phyloP scores from a whole-genome alignment of 2,888 invertebrate genomes.

The Argyresthia albistria region DNA sequence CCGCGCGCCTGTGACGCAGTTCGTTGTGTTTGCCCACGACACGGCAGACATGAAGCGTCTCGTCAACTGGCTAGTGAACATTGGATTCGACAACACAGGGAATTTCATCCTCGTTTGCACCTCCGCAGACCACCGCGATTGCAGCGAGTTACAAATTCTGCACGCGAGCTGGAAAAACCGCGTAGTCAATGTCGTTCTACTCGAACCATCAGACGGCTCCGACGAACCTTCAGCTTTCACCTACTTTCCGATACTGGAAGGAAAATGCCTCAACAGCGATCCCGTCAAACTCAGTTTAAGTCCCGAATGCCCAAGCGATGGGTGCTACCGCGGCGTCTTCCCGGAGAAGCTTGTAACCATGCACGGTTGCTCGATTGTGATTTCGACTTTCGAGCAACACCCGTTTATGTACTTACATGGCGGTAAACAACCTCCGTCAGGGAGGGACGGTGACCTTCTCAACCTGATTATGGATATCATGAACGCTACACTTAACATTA shows the following conservation, averaged over 20 bases:
- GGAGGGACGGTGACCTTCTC: constrained; percentile 38
- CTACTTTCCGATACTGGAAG: constrained; percentile 22
- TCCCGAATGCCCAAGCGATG: constrained; percentile 18
- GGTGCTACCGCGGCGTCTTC: constrained; percentile 25
- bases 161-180: constrained; percentile 18
- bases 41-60: constrained; percentile 22
- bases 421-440: constrained; percentile 21
- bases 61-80: constrained; percentile 22
- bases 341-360: constrained; percentile 30
- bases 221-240: constrained; percentile 20
- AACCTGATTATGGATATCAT: constrained; percentile 24
- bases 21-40: constrained; percentile 31
- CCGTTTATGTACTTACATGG: constrained; percentile 38
- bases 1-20: constrained; percentile 17
- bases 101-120: constrained; percentile 33
- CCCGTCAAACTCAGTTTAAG: constrained; percentile 22
- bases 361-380: constrained; percentile 25
- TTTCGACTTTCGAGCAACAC: constrained; percentile 39
- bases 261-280: constrained; percentile 25
- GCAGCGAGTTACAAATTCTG: constrained; percentile 29
- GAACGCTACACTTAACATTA: constrained; percentile 33
- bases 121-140: constrained; percentile 17
- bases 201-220: constrained; percentile 18
- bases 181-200: constrained; percentile 29
- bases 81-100: constrained; percentile 30